Conservation (phyloP, 2,113 vertebrate genomes). For the Cacatua alba region DNA sequence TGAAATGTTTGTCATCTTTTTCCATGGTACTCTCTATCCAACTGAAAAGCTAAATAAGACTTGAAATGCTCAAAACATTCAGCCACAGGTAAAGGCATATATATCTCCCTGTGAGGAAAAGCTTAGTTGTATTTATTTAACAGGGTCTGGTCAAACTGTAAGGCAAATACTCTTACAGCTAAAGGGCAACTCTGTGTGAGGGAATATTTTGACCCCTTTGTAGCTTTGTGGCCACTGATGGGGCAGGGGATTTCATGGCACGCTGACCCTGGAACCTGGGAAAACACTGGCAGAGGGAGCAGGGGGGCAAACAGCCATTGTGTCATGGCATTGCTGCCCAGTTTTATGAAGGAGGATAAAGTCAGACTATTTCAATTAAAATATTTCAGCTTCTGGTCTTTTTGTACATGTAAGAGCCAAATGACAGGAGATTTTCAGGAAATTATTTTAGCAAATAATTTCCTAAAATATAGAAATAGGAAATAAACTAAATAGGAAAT, state of each 20-base stretch:
- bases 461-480: neutral
- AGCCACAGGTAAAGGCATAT: neutral
- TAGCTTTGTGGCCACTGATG: neutral
- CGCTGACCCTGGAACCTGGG: neutral
- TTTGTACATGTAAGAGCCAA: neutral
- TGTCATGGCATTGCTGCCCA: neutral
- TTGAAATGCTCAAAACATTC: neutral
- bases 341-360: neutral
- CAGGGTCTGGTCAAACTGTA: neutral
- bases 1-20: conserved; percentile 12
- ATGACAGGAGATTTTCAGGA: neutral
- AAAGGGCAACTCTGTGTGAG: neutral
- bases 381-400: neutral
- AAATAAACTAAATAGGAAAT: neutral
- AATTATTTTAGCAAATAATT: neutral
- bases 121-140: neutral
- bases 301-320: fast-evolving
- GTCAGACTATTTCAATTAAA: neutral
- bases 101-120: neutral
- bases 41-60: conserved; percentile 6
- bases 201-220: neutral
- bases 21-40: neutral
- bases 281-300: neutral
- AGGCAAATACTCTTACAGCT: neutral
- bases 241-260: neutral